Percentiles rank a stretch among this genome's conserved stretches.
These are phyloP conservation scores for Meganola albula DNA, from an alignment of 2,888 invertebrate species.

Conservation along the genomic window DNA sequence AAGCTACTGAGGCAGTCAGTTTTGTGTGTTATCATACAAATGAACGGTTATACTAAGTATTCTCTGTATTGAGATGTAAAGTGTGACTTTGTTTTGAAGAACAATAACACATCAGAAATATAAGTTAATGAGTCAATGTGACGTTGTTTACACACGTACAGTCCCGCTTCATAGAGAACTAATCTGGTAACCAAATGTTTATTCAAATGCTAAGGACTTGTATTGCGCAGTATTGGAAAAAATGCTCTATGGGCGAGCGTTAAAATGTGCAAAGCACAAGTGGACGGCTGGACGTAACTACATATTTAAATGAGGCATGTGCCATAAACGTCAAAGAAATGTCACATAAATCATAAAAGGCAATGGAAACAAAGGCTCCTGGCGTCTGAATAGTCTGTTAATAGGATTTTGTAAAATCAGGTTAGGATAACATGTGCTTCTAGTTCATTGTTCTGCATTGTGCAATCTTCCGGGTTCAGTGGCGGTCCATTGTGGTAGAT, in stretches of 20 bases:
- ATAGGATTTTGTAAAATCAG: slow-evolving; percentile 61
- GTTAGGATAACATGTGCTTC: slow-evolving; percentile 75
- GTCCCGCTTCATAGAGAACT: slow-evolving; percentile 59
- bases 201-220: slow-evolving; percentile 63
- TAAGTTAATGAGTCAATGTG: slow-evolving; percentile 49
- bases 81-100: slow-evolving; percentile 25
- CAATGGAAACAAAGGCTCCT: slow-evolving; percentile 55
- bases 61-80: slow-evolving; percentile 40
- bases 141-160: slow-evolving; percentile 57
- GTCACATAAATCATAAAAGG: slow-evolving; percentile 73
- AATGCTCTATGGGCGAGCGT: slow-evolving; percentile 51
- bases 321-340: slow-evolving; percentile 69
- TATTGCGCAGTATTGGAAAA: slow-evolving; percentile 56
- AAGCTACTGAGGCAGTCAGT: too few relatives aligned
- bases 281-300: too few relatives aligned
- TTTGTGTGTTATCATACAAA: slow-evolving; percentile 29
- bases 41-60: slow-evolving; percentile 18
- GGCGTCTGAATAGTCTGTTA: slow-evolving; percentile 52
- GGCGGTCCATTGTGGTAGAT: slow-evolving; percentile 46
- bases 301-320: slow-evolving; percentile 71
- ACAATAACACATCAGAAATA: slow-evolving; percentile 38
- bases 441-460: slow-evolving; percentile 52
- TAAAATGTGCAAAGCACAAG: slow-evolving; percentile 73
- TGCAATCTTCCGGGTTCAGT: slow-evolving; percentile 70
- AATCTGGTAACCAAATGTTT: slow-evolving; percentile 76